phyloP scores from a whole-genome alignment of 1,140 invertebrate genomes.

The Philotrypesis tridentata region DNA sequence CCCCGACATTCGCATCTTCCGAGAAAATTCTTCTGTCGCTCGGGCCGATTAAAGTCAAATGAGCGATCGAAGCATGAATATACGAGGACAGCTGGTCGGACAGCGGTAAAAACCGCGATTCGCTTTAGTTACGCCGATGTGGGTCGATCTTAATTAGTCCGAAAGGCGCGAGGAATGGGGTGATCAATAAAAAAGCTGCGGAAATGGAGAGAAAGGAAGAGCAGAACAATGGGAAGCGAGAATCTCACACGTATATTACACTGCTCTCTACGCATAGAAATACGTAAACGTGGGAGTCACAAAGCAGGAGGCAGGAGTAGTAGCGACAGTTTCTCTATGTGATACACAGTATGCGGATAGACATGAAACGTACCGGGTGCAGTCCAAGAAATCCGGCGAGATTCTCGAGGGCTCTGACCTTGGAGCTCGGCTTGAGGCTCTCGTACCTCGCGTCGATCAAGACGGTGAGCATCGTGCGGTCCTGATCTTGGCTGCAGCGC shows the following conservation, averaged over 20 bases:
- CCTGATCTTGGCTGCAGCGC: constrained; percentile 68
- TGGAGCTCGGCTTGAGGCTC: constrained; percentile 70
- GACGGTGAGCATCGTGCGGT: constrained; percentile 69
- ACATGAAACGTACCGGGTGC: constrained; percentile 70
- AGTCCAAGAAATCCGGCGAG: constrained; percentile 74
- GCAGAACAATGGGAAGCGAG: neutral
- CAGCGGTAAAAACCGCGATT: neutral
- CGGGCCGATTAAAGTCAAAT: neutral
- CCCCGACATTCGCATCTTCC: neutral
- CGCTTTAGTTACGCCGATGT: neutral
- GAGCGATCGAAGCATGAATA: neutral
- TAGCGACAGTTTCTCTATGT: too few species aligned
- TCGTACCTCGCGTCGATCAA: constrained; percentile 72
- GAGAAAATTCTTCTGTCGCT: neutral
- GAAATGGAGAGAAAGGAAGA: too few species aligned
- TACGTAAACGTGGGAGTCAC: neutral
- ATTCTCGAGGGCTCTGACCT: constrained; percentile 74
- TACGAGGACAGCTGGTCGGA: too few species aligned
- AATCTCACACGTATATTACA: neutral
- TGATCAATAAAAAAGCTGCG: neutral
- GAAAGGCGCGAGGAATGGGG: neutral
- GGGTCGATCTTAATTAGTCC: constrained; percentile 2
- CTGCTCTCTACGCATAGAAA: too few species aligned
- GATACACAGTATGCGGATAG: neutral
- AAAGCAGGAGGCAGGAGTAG: too few species aligned